Percentiles rank a stretch among this genome's conserved stretches.
Conservation (phyloP, 2,113 vertebrate genomes). For the Brachyistius frenatus region DNA sequence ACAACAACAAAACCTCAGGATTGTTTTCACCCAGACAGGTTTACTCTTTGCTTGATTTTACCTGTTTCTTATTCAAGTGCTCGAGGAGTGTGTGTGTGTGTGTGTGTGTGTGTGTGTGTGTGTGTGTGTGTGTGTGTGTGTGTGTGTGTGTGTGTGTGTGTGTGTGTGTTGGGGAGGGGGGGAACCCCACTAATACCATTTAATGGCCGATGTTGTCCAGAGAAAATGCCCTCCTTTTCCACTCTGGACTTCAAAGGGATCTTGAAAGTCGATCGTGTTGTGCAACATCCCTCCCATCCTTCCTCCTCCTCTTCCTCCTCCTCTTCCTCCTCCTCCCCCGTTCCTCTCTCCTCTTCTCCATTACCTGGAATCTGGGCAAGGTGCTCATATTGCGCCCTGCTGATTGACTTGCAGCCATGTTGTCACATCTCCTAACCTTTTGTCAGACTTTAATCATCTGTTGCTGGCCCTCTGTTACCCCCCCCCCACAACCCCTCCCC, state of each 20-base stretch:
- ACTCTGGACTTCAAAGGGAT: constrained; percentile 68
- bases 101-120: too few species aligned
- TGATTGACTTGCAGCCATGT: constrained; percentile 80
- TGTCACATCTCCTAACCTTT: constrained; percentile 78
- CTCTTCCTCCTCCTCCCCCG: constrained; percentile 1
- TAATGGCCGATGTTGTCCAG: constrained; percentile 60
- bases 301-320: not conserved
- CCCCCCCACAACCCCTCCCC: not conserved
- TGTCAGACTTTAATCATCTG: constrained; percentile 77
- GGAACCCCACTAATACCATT: constrained; percentile 39
- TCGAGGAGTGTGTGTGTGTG: not conserved
- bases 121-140: too few species aligned
- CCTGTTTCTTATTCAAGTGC: constrained; percentile 35
- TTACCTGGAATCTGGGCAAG: constrained; percentile 69
- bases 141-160: too few species aligned
- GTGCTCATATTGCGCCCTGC: constrained; percentile 76
- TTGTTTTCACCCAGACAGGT: constrained; percentile 23
- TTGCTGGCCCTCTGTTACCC: constrained; percentile 32
- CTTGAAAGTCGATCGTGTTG: constrained; percentile 71
- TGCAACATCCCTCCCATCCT: constrained; percentile 58
- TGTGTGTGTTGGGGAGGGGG: not conserved
- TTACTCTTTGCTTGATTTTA: constrained; percentile 40
- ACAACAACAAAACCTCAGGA: not conserved
- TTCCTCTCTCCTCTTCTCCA: constrained; percentile 31
- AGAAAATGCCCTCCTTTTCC: constrained; percentile 7